phyloP scores from a whole-genome alignment of 2,888 invertebrate species.

The Nemotelus pantherinus region DNA sequence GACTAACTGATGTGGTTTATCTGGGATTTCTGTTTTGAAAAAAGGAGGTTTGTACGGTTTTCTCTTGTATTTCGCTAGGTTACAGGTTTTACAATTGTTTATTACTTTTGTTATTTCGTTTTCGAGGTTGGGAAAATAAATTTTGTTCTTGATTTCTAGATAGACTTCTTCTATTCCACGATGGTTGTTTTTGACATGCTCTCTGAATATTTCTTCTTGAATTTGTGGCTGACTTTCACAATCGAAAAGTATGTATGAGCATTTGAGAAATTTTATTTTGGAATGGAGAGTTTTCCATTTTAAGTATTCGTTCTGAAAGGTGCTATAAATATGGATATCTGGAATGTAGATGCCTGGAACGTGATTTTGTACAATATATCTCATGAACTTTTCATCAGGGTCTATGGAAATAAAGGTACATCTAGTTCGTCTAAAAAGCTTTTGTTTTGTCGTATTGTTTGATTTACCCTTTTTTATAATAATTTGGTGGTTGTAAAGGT shows the following conservation, averaged over 20 bases:
- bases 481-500: constrained; percentile 12
- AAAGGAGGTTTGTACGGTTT: constrained; percentile 17
- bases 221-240: background rate
- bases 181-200: constrained; percentile 14
- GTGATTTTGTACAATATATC: background rate
- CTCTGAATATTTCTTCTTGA: constrained; percentile 19
- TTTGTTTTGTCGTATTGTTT: background rate
- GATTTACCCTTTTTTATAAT: constrained; percentile 1
- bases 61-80: constrained; percentile 10
- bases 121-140: background rate
- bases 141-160: background rate
- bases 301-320: constrained; percentile 9
- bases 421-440: background rate
- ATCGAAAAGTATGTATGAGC: background rate
- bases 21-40: constrained; percentile 2
- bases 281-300: background rate
- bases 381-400: constrained; percentile 8
- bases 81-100: constrained; percentile 12
- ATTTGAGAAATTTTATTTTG: background rate
- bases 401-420: background rate
- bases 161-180: constrained; percentile 11
- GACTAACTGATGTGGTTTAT: constrained; percentile 13
- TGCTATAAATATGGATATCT: background rate
- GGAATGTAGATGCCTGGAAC: background rate
- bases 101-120: constrained; percentile 3